These are phyloP conservation scores for Rhaphigaster nebulosa DNA, from an alignment of 2,888 invertebrate genomes.

Conservation along the genomic window DNA sequence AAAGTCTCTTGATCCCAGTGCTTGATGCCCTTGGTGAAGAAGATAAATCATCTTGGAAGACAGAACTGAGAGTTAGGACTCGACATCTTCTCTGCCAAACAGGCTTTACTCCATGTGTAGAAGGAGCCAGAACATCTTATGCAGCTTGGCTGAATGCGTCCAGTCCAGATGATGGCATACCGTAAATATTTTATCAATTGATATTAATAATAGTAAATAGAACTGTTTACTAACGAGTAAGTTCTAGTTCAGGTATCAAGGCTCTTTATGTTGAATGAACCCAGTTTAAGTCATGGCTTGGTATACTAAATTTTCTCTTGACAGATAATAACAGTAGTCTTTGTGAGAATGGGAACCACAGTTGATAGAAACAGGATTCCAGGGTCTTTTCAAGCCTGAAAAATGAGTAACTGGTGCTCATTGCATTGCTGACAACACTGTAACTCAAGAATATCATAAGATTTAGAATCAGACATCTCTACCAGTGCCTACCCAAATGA, in stretches of 20 bases:
- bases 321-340: background rate
- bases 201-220: background rate
- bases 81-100: slow-evolving; percentile 74
- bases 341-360: too few relatives aligned
- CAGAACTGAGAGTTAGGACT: slow-evolving; percentile 77
- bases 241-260: background rate
- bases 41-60: slow-evolving; percentile 76
- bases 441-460: too few relatives aligned
- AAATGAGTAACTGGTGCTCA: too few relatives aligned
- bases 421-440: too few relatives aligned
- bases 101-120: slow-evolving; percentile 83
- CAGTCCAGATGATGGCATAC: slow-evolving; percentile 83
- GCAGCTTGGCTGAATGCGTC: slow-evolving; percentile 81
- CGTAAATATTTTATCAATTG: slow-evolving; percentile 72
- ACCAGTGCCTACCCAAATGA: too few relatives aligned
- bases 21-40: slow-evolving; percentile 77
- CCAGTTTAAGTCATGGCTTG: too few relatives aligned
- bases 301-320: background rate
- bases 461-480: too few relatives aligned
- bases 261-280: background rate
- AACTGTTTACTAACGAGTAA: background rate
- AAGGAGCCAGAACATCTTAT: slow-evolving; percentile 80
- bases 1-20: slow-evolving; percentile 78
- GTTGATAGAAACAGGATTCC: too few relatives aligned
- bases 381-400: too few relatives aligned